Base-by-base conservation (phyloP, 2,888 invertebrate species). In the Rhamnusium bicolor region DNA sequence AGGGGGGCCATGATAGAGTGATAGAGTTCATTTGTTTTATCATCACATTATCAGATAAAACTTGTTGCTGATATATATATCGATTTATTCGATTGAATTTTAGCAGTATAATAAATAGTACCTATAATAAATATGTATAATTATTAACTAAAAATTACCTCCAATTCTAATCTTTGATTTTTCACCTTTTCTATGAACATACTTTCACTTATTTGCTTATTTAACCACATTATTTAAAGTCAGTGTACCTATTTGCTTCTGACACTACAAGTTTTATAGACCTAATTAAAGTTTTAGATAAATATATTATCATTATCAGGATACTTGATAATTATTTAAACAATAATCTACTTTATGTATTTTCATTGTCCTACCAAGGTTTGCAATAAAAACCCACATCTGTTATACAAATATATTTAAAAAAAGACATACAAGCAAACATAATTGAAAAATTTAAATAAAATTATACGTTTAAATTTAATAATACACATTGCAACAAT, bases 161-260 rank as follows among this genome's bases (percentile, higher is more conserved):
- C 68, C 12, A 79, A 54, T 54, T 79, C 77, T n/a, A 63, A 8
- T 51, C 70, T 75, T 27, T 74, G 73, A 27, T 74, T 74, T 65
- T 61, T 62, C 54, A 76, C 71, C 53, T 71, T 74, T 53, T 74
- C 72, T 19, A 72, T 27, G 18, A 73, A 61, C 60, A 71, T 67
- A 29, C 18, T 71, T 7, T 51, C 16, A 16, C 51, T 18, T 32
- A 66, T 53, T 24, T 58, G 21, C 24, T 67, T 46, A 58, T 58
- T 66, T 24, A 71, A 18, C 66, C 66, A 71, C 66, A 71, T 71
- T 12, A 1, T 54, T 51, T 12, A 4, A 49, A 8, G 46, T 40
- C 6, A 19, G 2, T 49, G 27, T 54, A 14, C 24, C n/a, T 24
- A 19, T 54, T 54, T 24, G 12, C 24, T 6, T 19, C 19, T 21